Evolutionary conservation across 2,113 vertebrate species (phyloP), one percentile per base, ranked within the genome.

Genomic region (Corythornis madagascariensis): DNA sequence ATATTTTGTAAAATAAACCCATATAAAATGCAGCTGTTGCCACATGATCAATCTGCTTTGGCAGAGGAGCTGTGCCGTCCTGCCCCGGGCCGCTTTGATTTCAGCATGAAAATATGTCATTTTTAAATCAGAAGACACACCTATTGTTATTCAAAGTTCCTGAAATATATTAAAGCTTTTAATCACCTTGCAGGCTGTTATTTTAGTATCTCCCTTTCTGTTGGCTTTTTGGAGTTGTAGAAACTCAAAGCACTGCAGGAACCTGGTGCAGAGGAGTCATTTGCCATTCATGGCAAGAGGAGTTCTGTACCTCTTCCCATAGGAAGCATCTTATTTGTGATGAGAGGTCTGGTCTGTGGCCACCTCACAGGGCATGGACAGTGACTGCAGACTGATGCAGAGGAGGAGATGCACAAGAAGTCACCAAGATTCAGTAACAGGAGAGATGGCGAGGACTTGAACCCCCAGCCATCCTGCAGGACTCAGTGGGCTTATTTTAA

Each of bases 121-220:
- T 79, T 84, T 74, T 45, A 86, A 89, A 88, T 78, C 70, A 77
- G 45, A 72, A 88, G 79, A 47, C 76, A 78, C 73, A 67, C 33
- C 69, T 80, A 56, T 42, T 77, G 91, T 89, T 90, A 84, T 83
- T 89, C 86, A 55, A 75, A 84, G 35, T 26, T 92, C 78, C 67
- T 86, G 52, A 67, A 73, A 70, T 69, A 11, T 7, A 7, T 24
- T 20, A 59, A 12, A 80, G 78, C 5, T 88, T 90, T 92, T 47
- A 84, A 92, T 87, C 92, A 63, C 67, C 65, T 76, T 31, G 7
- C 1, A 3, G 57, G 14, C 33, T 74, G 35, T 69, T 92, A 31
- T 65, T 94, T 93, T 42, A 88, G 60, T 76, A 7, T 19, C 52
- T 91, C 53, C 13, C 63, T 71, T 72, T 61, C 63, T 83, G 52